Evolutionary conservation across 2,888 invertebrate genomes (phyloP).

Genomic region (Nemotelus nigrinus): DNA sequence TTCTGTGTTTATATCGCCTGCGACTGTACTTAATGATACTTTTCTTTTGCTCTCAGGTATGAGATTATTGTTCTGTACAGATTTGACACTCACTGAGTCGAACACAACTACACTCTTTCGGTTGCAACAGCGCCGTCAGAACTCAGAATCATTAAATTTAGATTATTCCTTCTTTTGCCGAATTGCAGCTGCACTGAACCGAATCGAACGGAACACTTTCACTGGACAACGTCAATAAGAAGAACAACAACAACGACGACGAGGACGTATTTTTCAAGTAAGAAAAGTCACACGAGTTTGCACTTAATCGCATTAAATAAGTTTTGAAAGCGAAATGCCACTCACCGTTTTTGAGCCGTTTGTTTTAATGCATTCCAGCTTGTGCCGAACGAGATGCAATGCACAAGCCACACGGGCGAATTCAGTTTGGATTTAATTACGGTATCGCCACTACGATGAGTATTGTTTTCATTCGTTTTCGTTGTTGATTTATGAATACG

Average conservation of each 20-base stretch:
- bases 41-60: not conserved
- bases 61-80: too few relatives aligned
- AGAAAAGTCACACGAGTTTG: conserved; percentile 6
- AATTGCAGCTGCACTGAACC: not conserved
- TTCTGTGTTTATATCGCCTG: not conserved
- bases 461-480: too few relatives aligned
- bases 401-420: too few relatives aligned
- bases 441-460: too few relatives aligned
- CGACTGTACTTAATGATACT: not conserved
- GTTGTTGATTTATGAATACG: too few relatives aligned
- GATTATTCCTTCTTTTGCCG: too few relatives aligned
- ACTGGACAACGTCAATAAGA: not conserved
- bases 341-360: not conserved
- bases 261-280: not conserved
- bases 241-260: too few relatives aligned
- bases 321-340: not conserved
- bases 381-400: not conserved
- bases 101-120: too few relatives aligned
- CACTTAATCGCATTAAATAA: conserved; percentile 3
- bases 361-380: not conserved
- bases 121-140: too few relatives aligned
- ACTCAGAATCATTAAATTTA: too few relatives aligned
- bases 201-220: not conserved
- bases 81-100: too few relatives aligned
- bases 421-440: too few relatives aligned